Conservation (phyloP, 2,113 vertebrate genomes). For the Patagioenas fasciata region DNA sequence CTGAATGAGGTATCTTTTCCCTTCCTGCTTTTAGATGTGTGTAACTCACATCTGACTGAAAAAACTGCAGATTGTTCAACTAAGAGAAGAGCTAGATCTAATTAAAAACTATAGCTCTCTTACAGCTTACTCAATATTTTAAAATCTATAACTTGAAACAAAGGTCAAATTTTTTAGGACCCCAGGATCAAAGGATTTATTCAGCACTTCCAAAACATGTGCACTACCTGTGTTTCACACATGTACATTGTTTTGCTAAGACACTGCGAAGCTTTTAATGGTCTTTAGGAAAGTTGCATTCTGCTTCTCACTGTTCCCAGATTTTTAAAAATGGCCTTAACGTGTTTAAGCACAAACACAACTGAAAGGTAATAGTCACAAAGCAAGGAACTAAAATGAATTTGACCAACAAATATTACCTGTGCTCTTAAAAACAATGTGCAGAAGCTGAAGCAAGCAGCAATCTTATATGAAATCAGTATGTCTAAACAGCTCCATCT, state of each 20-base stretch:
- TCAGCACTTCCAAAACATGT: neutral
- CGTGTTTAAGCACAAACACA: neutral
- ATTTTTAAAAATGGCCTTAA: neutral
- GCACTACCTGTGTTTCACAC: neutral
- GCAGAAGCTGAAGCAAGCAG: neutral
- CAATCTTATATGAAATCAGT: neutral
- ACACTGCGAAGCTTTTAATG: fast-evolving
- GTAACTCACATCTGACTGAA: neutral
- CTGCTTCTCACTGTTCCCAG: neutral
- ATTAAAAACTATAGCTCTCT: neutral
- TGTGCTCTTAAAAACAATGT: neutral
- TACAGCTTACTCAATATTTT: neutral
- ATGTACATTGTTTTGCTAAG: neutral
- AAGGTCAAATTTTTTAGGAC: neutral
- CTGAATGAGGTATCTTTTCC: neutral
- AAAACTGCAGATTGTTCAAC: neutral
- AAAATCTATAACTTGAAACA: neutral
- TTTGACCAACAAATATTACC: neutral
- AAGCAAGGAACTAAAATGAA: neutral
- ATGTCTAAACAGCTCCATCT: neutral
- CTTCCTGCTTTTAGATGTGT: neutral
- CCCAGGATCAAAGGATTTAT: neutral
- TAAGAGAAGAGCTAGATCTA: neutral
- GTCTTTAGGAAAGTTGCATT: neutral
- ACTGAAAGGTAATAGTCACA: neutral